Percentiles rank a stretch among this genome's conserved stretches.
These are phyloP conservation scores for Indicator maculatus DNA, from an alignment of 2,113 vertebrate species.

Conservation along the genomic window DNA sequence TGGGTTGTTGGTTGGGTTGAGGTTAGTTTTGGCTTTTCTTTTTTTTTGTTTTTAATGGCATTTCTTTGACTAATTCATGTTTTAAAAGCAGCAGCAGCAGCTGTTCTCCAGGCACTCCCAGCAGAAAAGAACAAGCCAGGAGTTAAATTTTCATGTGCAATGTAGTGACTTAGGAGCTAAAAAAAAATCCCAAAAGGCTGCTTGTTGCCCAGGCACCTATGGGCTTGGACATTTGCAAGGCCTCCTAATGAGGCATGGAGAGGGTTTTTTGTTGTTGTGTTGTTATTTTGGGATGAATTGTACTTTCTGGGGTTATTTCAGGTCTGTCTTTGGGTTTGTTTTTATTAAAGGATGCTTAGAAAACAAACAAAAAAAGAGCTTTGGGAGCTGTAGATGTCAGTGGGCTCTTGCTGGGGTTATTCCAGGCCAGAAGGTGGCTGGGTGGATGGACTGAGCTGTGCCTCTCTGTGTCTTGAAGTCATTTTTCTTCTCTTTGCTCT, in stretches of 20 bases:
- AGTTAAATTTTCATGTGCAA: slow-evolving; percentile 24
- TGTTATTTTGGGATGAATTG: neutral
- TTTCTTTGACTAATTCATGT: neutral
- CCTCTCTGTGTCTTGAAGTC: accelerated
- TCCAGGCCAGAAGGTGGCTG: neutral
- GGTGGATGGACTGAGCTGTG: neutral
- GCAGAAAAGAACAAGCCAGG: neutral
- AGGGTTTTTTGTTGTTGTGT: too few species aligned
- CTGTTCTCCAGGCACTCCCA: neutral
- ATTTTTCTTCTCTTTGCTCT: neutral
- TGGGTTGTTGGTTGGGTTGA: neutral
- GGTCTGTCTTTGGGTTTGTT: neutral
- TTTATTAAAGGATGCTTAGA: neutral
- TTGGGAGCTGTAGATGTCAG: neutral
- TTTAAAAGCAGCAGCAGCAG: slow-evolving; percentile 1
- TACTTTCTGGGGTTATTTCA: neutral
- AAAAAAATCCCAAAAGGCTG: neutral
- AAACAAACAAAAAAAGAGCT: too few species aligned
- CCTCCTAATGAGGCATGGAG: neutral
- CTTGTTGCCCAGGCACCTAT: neutral
- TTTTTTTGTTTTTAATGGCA: neutral
- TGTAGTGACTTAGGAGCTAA: neutral
- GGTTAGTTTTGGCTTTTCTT: neutral
- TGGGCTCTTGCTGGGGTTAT: neutral
- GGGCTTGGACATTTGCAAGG: neutral